Evolutionary conservation across 2,113 vertebrate species (phyloP).

Genomic region (Smithornis capensis): DNA sequence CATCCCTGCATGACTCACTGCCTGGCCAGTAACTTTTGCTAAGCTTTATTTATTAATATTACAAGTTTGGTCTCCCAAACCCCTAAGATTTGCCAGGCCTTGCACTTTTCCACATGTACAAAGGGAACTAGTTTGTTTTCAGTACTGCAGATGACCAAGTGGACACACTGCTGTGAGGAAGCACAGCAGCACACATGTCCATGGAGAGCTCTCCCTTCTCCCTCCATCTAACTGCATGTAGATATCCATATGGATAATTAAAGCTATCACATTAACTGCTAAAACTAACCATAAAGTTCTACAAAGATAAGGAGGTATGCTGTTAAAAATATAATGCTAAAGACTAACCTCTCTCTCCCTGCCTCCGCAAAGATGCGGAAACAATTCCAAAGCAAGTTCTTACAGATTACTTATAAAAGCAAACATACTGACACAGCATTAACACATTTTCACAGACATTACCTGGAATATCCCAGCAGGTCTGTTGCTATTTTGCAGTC

Average conservation of each 20-base stretch:
- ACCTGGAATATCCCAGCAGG: conserved; percentile 89
- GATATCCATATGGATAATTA: background rate
- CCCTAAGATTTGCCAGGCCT: background rate
- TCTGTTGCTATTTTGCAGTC: conserved; percentile 92
- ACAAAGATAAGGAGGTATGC: background rate
- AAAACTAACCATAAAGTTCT: background rate
- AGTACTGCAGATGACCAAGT: background rate
- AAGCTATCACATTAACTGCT: background rate
- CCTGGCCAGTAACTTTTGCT: background rate
- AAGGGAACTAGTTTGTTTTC: background rate
- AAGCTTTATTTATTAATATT: background rate
- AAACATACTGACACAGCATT: background rate
- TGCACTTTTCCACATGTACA: background rate
- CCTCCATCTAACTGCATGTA: background rate
- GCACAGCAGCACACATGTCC: background rate
- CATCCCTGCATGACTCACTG: background rate
- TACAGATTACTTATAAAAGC: background rate
- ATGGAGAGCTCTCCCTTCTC: background rate
- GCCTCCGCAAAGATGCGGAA: background rate
- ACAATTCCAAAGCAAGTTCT: fast-evolving
- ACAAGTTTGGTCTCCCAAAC: background rate
- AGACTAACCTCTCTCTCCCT: background rate
- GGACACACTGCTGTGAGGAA: background rate
- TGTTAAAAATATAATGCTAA: background rate
- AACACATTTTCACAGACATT: background rate